These are phyloP conservation scores for Gymnoscelis rufifasciata DNA, from an alignment of 2,888 invertebrate species.

Conservation along the genomic window DNA sequence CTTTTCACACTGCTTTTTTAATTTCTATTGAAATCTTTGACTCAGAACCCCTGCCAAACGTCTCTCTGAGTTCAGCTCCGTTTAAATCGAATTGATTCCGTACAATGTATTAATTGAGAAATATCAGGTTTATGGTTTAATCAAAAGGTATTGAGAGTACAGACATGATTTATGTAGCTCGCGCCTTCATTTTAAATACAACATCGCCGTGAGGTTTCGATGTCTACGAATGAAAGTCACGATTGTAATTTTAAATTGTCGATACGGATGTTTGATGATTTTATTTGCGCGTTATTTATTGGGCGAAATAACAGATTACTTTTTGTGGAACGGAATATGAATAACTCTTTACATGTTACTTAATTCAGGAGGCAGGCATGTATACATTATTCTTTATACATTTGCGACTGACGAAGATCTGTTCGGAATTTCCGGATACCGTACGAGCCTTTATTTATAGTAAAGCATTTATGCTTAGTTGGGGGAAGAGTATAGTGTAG, in stretches of 20 bases:
- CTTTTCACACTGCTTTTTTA: too few species aligned
- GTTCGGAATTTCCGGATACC: too few species aligned
- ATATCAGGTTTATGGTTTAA: constrained; percentile 61
- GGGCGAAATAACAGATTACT: not conserved
- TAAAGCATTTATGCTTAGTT: too few species aligned
- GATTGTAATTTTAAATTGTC: constrained; percentile 74
- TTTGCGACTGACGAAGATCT: too few species aligned
- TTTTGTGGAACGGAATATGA: too few species aligned
- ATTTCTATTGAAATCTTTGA: not conserved
- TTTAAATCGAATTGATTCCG: constrained; percentile 24
- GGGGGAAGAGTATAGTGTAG: too few species aligned
- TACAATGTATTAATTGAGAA: constrained; percentile 22
- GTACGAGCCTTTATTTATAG: too few species aligned
- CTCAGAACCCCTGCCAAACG: not conserved
- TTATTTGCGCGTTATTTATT: constrained; percentile 34
- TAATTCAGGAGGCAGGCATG: too few species aligned
- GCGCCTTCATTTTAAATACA: constrained; percentile 71
- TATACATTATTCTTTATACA: too few species aligned
- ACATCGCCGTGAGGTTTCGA: constrained; percentile 75
- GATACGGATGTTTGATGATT: constrained; percentile 53
- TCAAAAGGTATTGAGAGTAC: constrained; percentile 62
- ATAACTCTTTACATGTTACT: too few species aligned
- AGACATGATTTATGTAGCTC: constrained; percentile 66
- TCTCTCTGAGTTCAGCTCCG: constrained; percentile 20
- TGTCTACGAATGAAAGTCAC: constrained; percentile 72